Evolutionary conservation across 2,888 invertebrate genomes (phyloP).

Genomic region (Cataglyphis rosenhaueri): DNA sequence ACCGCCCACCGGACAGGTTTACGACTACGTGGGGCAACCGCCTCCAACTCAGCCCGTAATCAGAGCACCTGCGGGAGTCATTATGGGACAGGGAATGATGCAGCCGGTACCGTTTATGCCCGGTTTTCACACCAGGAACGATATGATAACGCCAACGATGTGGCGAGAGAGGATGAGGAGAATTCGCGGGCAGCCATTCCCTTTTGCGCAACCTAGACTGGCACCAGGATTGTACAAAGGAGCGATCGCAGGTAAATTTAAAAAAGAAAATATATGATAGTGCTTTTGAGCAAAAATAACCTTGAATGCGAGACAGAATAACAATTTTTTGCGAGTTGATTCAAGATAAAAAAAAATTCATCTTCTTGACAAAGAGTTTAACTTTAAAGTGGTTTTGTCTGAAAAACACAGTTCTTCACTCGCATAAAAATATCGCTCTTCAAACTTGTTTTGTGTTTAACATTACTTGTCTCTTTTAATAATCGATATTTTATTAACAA

Average conservation of each 20-base stretch:
- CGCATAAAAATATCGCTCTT: neutral
- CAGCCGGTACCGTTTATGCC: slow-evolving; percentile 51
- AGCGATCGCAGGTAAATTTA: slow-evolving; percentile 62
- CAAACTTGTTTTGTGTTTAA: neutral
- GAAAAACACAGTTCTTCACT: neutral
- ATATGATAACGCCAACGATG: slow-evolving; percentile 56
- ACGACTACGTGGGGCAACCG: slow-evolving; percentile 34
- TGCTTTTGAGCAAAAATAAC: neutral
- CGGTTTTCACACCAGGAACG: slow-evolving; percentile 57
- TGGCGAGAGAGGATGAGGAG: slow-evolving; percentile 68
- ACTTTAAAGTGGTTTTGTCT: neutral
- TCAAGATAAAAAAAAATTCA: neutral
- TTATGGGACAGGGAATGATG: slow-evolving; percentile 37
- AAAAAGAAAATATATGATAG: neutral
- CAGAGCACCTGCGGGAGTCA: slow-evolving; percentile 27
- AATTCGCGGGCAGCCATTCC: slow-evolving; percentile 64
- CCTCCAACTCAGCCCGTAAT: slow-evolving; percentile 13
- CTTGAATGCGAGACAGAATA: neutral
- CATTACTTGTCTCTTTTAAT: neutral
- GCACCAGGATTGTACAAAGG: slow-evolving; percentile 71
- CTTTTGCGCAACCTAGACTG: slow-evolving; percentile 71
- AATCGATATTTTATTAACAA: neutral
- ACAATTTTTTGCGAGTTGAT: neutral
- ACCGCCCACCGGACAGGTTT: slow-evolving; percentile 15
- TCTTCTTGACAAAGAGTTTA: neutral